Percentiles rank a stretch among this genome's conserved stretches.
These are phyloP conservation scores for Phorcus lineatus DNA, from an alignment of 2,888 invertebrate species.

Conservation along the genomic window DNA sequence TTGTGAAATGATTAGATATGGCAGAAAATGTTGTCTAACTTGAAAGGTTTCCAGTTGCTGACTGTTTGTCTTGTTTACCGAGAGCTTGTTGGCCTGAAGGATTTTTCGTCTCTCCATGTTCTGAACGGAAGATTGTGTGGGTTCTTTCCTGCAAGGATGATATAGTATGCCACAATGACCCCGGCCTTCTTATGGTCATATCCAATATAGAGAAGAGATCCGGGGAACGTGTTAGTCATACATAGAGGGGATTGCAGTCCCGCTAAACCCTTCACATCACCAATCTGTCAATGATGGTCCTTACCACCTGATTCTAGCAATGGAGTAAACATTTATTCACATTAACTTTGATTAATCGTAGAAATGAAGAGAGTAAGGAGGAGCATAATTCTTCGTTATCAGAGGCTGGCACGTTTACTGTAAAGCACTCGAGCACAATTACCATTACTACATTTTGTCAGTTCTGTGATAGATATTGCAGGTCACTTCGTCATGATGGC, in stretches of 20 bases:
- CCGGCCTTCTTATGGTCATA: not conserved
- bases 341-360: constrained; percentile 18
- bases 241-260: not conserved
- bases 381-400: constrained; percentile 9
- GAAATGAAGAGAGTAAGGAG: constrained; percentile 3
- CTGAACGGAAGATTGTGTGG: too few species aligned
- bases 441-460: not conserved
- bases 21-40: too few species aligned
- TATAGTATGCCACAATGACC: too few species aligned
- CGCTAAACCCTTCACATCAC: not conserved
- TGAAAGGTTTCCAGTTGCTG: too few species aligned
- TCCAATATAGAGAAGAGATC: constrained; percentile 13
- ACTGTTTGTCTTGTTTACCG: too few species aligned
- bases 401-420: not conserved
- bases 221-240: not conserved
- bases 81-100: too few species aligned
- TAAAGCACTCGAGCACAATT: not conserved
- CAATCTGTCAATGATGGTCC: not conserved
- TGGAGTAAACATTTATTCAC: constrained; percentile 17
- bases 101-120: too few species aligned
- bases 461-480: not conserved
- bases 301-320: constrained; percentile 8
- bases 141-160: too few species aligned
- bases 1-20: too few species aligned
- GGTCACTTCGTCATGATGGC: not conserved